These are phyloP conservation scores for Calonectris borealis DNA, from an alignment of 2,113 vertebrate species.

Conservation along the genomic window DNA sequence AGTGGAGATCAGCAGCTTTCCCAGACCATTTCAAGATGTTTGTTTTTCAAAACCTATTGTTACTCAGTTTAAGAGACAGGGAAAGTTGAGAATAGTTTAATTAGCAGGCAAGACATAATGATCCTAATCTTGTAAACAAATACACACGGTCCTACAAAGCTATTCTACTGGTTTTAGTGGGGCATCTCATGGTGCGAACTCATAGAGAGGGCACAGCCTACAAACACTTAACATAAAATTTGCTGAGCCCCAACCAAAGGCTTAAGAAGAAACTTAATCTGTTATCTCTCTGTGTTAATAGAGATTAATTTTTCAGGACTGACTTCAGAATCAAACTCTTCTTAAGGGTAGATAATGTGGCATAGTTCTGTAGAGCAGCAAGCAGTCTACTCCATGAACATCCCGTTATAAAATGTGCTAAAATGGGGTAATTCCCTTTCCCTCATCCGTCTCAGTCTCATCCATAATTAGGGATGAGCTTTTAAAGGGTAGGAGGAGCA, in stretches of 20 bases:
- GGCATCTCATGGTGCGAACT: background rate
- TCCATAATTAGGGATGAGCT: background rate
- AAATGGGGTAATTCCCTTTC: background rate
- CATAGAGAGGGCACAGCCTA: background rate
- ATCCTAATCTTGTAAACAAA: background rate
- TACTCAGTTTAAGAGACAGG: background rate
- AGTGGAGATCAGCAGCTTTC: background rate
- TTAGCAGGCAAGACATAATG: background rate
- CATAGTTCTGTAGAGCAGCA: background rate
- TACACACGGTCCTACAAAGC: background rate
- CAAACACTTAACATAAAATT: fast-evolving
- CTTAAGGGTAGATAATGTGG: background rate
- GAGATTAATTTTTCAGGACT: background rate
- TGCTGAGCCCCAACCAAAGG: background rate
- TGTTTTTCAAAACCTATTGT: background rate
- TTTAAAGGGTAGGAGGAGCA: background rate
- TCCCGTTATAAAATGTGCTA: background rate
- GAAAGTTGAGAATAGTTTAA: background rate
- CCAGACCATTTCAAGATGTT: background rate
- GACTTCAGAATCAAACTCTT: background rate
- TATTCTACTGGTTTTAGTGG: background rate
- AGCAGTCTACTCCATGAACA: background rate
- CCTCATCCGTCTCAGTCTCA: fast-evolving
- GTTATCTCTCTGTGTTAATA: fast-evolving
- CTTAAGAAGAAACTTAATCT: background rate